These are phyloP conservation scores for Euzophera pinguis DNA, from an alignment of 2,888 invertebrate genomes.

Conservation along the genomic window DNA sequence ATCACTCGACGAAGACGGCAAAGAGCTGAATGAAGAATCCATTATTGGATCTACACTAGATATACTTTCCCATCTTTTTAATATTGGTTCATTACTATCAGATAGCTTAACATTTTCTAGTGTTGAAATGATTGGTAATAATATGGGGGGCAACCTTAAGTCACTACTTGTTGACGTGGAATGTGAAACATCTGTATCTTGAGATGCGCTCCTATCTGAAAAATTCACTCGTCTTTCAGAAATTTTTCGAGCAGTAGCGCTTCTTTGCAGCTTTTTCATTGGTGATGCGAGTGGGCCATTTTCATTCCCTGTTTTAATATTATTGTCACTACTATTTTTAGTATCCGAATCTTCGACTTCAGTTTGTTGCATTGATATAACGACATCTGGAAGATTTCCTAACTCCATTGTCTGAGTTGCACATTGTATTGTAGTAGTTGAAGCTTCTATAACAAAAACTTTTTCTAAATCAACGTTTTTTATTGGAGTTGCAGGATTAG, in stretches of 20 bases:
- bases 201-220: slow-evolving; percentile 78
- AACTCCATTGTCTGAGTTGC: slow-evolving; percentile 45
- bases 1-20: slow-evolving; percentile 73
- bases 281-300: slow-evolving; percentile 37
- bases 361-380: slow-evolving; percentile 46
- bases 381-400: slow-evolving; percentile 50
- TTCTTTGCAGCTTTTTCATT: slow-evolving; percentile 57
- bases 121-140: slow-evolving; percentile 84
- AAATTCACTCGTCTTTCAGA: slow-evolving; percentile 75
- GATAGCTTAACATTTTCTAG: slow-evolving; percentile 75
- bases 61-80: slow-evolving; percentile 81
- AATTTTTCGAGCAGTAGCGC: slow-evolving; percentile 66
- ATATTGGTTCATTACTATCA: slow-evolving; percentile 58
- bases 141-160: slow-evolving; percentile 84
- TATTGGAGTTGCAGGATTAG: slow-evolving; percentile 43
- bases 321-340: slow-evolving; percentile 47
- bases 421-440: slow-evolving; percentile 34
- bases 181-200: slow-evolving; percentile 81
- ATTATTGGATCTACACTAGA: slow-evolving; percentile 86
- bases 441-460: slow-evolving; percentile 49
- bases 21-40: slow-evolving; percentile 83
- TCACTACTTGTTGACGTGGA: slow-evolving; percentile 81
- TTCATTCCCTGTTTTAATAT: slow-evolving; percentile 37
- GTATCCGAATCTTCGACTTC: slow-evolving; percentile 55
- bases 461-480: slow-evolving; percentile 54